Evolutionary conservation across 2,888 invertebrate species (phyloP), one percentile per base, ranked within the genome.

Genomic region (Pollenia angustigena): DNA sequence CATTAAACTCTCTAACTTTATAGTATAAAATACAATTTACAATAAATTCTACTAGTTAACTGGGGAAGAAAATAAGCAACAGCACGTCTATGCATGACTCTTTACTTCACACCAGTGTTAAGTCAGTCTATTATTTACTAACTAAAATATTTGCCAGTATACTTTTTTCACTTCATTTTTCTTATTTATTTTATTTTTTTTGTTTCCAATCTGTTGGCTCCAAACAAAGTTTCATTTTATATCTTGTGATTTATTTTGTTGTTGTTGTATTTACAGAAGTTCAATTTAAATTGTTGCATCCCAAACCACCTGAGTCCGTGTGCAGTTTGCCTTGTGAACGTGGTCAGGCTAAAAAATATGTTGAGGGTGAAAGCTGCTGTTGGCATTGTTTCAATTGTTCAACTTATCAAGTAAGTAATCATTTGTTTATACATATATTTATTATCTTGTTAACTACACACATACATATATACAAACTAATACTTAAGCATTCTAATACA

Each of bases 381-480:
- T 98, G 98, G 98, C 97, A 97, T 92, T 98, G 98, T 94, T 97
- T 97, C 94, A 97, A 97, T 93, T 98, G 98, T 93, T 96, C 97
- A 66, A 96, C 96, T 91, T 97, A 97, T 94, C 97, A 98, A 95
- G 97, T 96, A 92, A 93, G 93, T 91, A 85, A 54, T 79, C 12
- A 68, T 56, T 72, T 72, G 64, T 72, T 74, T 56, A 10, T 40
- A n/a, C n/a, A n/a, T n/a, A 32, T 32, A 54, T 32, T 71, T 16
- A 54, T 6, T 16, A 46, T 62, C 44, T 46, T 54, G 0, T 23
- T 52, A 54, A 66, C 40, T 9, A 50, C 1, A 1, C 6, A 56
- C 64, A 23, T 23, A 23, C 11, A 46, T 14, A 54, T n/a, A 8
- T 46, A 11, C 12, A 44, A 60, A n/a, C 18, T 2, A 0, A 40